Conservation (phyloP, 2,888 invertebrate genomes). For the Dilophus febrilis region DNA sequence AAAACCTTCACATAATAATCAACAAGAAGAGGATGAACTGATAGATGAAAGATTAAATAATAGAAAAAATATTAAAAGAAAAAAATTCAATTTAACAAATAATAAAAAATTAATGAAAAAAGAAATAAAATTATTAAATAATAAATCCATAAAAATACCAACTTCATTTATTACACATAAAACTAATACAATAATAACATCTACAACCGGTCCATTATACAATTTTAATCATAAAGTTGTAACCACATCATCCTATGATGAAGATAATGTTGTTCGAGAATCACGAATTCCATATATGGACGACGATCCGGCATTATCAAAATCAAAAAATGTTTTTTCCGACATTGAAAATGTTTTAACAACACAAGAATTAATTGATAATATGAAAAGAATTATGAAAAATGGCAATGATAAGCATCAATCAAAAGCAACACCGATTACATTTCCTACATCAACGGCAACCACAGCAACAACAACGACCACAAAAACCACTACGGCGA, state of each 20-base stretch:
- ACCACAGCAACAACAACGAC: conserved; percentile 5
- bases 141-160: no score
- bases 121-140: background rate
- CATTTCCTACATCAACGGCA: conserved; percentile 8
- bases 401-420: conserved; percentile 19
- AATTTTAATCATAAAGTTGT: background rate
- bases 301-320: conserved; percentile 16
- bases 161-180: background rate
- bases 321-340: conserved; percentile 12
- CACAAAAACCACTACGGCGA: no score
- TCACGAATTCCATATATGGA: background rate
- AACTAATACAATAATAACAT: background rate
- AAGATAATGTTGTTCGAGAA: conserved; percentile 3
- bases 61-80: conserved; percentile 4
- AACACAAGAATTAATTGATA: conserved; percentile 25
- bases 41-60: conserved; percentile 26
- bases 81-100: background rate
- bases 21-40: conserved; percentile 18
- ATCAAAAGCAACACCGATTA: conserved; percentile 10
- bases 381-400: conserved; percentile 29
- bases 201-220: background rate
- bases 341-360: conserved; percentile 19
- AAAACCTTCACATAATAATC: no score
- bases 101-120: conserved; percentile 2
- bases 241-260: background rate